phyloP scores from a whole-genome alignment of 1,140 invertebrate genomes.

The Formica exsecta region DNA sequence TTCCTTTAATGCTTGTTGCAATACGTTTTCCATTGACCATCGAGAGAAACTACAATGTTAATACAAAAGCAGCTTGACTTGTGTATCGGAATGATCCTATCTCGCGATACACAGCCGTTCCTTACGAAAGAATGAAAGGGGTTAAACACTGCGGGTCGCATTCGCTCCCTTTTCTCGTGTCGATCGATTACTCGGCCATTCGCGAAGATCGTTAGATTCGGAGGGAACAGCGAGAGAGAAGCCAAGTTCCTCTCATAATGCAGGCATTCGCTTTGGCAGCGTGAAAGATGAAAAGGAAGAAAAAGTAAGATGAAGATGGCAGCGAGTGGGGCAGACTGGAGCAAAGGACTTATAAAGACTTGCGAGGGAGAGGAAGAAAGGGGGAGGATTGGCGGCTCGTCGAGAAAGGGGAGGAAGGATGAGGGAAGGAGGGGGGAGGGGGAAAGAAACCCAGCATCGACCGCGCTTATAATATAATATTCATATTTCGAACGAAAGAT shows the following conservation, averaged over 20 bases:
- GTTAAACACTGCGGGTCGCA: slow-evolving; percentile 36
- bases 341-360: slow-evolving; percentile 65
- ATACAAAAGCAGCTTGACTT: background rate
- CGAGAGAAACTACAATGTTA: slow-evolving; percentile 13
- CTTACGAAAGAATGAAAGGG: slow-evolving; percentile 17
- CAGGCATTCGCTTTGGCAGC: slow-evolving; percentile 71
- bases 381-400: background rate
- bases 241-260: slow-evolving; percentile 68
- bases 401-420: slow-evolving; percentile 41
- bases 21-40: background rate
- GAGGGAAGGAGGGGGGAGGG: slow-evolving; percentile 43
- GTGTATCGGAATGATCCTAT: background rate
- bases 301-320: slow-evolving; percentile 61
- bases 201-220: slow-evolving; percentile 63
- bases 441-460: slow-evolving; percentile 64
- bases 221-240: slow-evolving; percentile 34
- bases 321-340: slow-evolving; percentile 48
- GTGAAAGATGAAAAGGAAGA: slow-evolving; percentile 62
- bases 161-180: slow-evolving; percentile 47
- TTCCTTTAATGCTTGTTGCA: background rate
- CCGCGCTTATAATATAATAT: slow-evolving; percentile 84
- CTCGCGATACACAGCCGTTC: slow-evolving; percentile 18
- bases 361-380: slow-evolving; percentile 23
- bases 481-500: slow-evolving; percentile 86
- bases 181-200: slow-evolving; percentile 57